phyloP scores from a whole-genome alignment of 2,113 vertebrate genomes.

The Ictalurus furcatus region DNA sequence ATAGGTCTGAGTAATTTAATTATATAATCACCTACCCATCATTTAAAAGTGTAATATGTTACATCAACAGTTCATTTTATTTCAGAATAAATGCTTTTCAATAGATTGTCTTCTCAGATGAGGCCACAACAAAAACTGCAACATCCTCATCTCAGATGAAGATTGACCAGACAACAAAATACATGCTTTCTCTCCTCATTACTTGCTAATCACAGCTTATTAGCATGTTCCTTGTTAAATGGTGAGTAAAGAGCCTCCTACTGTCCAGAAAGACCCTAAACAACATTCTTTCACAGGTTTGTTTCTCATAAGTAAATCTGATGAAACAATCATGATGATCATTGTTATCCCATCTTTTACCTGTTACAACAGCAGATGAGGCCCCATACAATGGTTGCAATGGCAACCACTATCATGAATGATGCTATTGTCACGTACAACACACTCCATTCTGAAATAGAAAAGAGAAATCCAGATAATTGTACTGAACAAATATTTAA shows the following conservation, averaged over 20 bases:
- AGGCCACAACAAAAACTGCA: not conserved
- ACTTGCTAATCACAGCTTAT: not conserved
- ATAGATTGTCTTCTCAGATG: not conserved
- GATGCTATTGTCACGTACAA: constrained; percentile 94
- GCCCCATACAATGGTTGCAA: constrained; percentile 87
- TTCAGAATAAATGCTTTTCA: not conserved
- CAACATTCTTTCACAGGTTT: not conserved
- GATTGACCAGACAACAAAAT: not conserved
- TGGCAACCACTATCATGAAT: constrained; percentile 88
- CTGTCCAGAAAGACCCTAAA: not conserved
- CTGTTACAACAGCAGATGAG: constrained; percentile 90
- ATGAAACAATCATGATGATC: not conserved
- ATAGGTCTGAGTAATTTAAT: not conserved
- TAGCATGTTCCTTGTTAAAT: not conserved
- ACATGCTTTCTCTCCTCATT: not conserved
- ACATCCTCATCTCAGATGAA: not conserved
- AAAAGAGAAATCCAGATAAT: not conserved
- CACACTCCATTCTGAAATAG: constrained; percentile 92
- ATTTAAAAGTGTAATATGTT: not conserved
- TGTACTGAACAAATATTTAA: not conserved
- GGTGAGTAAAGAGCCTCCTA: not conserved
- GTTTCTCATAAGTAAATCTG: not conserved
- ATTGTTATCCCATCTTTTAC: constrained; percentile 63
- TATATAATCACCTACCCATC: not conserved
- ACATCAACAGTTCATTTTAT: not conserved